A percentile compares a stretch with the other conserved stretches of the same genome.
Conservation (phyloP, 1,140 invertebrate genomes). For the Drosophila rufa region DNA sequence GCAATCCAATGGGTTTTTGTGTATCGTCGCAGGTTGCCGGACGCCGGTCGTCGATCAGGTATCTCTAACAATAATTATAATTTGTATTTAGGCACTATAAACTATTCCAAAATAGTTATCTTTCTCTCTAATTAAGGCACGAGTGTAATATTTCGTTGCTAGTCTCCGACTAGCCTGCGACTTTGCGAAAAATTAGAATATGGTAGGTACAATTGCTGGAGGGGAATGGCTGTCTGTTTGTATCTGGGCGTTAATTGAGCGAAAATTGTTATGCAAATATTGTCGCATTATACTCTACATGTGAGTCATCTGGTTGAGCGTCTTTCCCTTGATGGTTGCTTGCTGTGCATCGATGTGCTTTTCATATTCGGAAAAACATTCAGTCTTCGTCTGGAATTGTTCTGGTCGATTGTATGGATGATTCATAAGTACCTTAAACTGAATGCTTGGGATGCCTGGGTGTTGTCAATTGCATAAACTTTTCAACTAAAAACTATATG, state of each 20-base stretch:
- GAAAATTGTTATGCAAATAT: conserved; percentile 63
- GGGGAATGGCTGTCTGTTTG: conserved; percentile 4
- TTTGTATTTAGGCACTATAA: conserved; percentile 59
- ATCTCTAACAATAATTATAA: conserved; percentile 49
- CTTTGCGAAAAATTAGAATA: conserved; percentile 20
- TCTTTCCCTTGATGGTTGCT: conserved; percentile 32
- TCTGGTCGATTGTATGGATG: conserved; percentile 62
- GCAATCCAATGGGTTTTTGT: conserved; percentile 62
- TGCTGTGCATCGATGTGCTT: conserved; percentile 31
- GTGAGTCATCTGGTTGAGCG: conserved; percentile 72
- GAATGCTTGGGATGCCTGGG: conserved; percentile 49
- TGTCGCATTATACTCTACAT: conserved; percentile 49
- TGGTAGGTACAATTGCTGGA: conserved; percentile 14
- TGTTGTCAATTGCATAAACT: conserved; percentile 76
- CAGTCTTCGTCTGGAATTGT: conserved; percentile 47
- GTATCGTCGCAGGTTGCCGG: conserved; percentile 29
- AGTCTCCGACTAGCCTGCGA: conserved; percentile 61
- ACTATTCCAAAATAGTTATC: conserved; percentile 49
- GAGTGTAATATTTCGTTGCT: conserved; percentile 51
- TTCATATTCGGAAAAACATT: conserved; percentile 36
- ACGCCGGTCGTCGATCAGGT: conserved; percentile 32
- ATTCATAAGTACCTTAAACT: conserved; percentile 78
- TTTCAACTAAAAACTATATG: conserved; percentile 55
- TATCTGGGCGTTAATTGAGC: conserved; percentile 72
- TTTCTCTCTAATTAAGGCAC: conserved; percentile 76